phyloP scores from a whole-genome alignment of 2,888 invertebrate genomes.

The Andrena bucephala region DNA sequence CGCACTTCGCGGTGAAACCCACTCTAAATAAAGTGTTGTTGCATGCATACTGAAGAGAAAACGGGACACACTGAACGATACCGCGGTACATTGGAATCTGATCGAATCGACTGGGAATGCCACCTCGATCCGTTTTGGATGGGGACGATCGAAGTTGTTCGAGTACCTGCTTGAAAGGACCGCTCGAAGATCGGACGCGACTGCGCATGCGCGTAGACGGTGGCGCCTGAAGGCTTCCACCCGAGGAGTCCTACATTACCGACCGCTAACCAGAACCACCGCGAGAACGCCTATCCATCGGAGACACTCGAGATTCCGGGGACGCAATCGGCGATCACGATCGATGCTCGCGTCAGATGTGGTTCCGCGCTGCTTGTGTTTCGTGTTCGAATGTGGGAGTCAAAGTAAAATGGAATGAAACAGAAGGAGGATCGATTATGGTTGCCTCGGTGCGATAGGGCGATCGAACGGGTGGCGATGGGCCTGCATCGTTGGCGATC shows the following conservation, averaged over 20 bases:
- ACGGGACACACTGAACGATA: conserved; percentile 10
- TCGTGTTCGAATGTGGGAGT: conserved; percentile 26
- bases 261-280: conserved; percentile 38
- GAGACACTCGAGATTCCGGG: conserved; percentile 12
- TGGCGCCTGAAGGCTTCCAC: conserved; percentile 24
- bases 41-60: conserved; percentile 22
- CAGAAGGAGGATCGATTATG: conserved; percentile 22
- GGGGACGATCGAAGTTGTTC: conserved; percentile 2
- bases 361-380: conserved; percentile 20
- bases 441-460: background rate
- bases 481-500: background rate
- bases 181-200: background rate
- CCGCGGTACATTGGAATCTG: background rate
- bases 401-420: conserved; percentile 17
- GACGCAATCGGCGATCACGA: conserved; percentile 11
- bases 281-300: conserved; percentile 28
- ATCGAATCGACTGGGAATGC: conserved; percentile 10
- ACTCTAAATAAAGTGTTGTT: conserved; percentile 2
- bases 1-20: conserved; percentile 1
- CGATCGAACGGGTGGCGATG: conserved; percentile 24
- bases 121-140: conserved; percentile 18
- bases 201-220: conserved; percentile 1
- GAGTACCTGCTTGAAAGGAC: background rate
- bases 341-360: conserved; percentile 9
- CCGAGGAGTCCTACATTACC: conserved; percentile 50